Evolutionary conservation across 2,888 invertebrate genomes (phyloP), one percentile per base, ranked within the genome.

Genomic region (Bimastos eiseni): DNA sequence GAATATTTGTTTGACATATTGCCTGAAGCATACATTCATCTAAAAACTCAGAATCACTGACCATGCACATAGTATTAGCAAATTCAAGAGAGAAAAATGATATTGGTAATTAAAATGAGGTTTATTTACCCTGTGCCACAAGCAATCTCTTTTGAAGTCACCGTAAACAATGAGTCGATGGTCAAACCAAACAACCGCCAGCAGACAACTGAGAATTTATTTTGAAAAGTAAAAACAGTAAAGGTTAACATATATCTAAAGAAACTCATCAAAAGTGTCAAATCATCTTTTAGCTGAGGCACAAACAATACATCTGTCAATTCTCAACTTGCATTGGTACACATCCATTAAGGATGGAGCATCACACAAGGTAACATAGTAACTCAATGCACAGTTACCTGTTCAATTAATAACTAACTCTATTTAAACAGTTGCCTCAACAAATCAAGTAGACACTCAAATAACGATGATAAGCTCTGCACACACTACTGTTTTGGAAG

Each of bases 131-230:
- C 17, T 70, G 70, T 70, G 70, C 70, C 70, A 70, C n/a, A 70
- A 70, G 30, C 70, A 17, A 70, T 70, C 70, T 70, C 8, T 70
- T 30, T 33, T 34, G 34, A 4, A 86, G 86, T 86, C 36, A 37
- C 86, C 86, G 17, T 36, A 86, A 86, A 86, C 37, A 34, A 86
- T 37, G 8, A 86, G 86, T 34, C 86, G 34, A 86, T 86, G 37
- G 86, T 86, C 86, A 34, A 86, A 86, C 86, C 86, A 86, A 34
- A 86, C 19, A 37, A 86, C 34, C 19, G 86, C 34, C 37, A 86
- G 37, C 36, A 86, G 36, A 86, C 86, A 86, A 36, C 86, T 86
- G 37, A 21, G 17, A 70, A 70, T 70, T n/a, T 30, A 70, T 49
- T 24, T 24, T 1, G 11, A 55, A 55, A 55, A 13, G 30, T 19